These are phyloP conservation scores for Trematocara stigmaticum DNA, from an alignment of 2,113 vertebrate genomes.

Conservation along the genomic window DNA sequence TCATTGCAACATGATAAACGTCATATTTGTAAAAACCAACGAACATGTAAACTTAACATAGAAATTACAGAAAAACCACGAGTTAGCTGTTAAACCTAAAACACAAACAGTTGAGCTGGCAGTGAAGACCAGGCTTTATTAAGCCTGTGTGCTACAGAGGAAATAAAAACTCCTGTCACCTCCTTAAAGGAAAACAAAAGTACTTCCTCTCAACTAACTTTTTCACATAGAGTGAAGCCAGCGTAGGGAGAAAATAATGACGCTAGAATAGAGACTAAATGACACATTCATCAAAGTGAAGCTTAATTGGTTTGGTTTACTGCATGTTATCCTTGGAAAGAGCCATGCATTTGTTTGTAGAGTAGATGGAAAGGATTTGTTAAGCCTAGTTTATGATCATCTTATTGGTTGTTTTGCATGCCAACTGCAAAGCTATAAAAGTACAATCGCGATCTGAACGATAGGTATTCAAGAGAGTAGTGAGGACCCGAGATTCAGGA, in stretches of 20 bases:
- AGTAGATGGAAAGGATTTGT: not conserved
- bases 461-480: not conserved
- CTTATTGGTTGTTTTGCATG: not conserved
- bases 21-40: not conserved
- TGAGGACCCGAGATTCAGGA: not conserved
- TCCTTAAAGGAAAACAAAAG: not conserved
- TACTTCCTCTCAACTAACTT: not conserved
- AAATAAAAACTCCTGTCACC: not conserved
- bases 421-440: not conserved
- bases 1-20: not conserved
- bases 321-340: not conserved
- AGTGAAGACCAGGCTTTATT: not conserved
- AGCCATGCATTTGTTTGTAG: not conserved
- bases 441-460: rapidly evolving
- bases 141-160: not conserved
- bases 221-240: not conserved
- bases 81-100: not conserved
- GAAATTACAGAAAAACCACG: not conserved
- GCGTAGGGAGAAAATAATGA: not conserved
- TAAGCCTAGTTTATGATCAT: not conserved
- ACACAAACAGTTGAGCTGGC: not conserved
- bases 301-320: not conserved
- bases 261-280: not conserved
- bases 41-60: not conserved
- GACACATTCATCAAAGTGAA: not conserved